Evolutionary conservation across 1,140 invertebrate genomes (phyloP), one percentile per base, ranked within the genome.

Genomic region (Penaeus chinensis): DNA sequence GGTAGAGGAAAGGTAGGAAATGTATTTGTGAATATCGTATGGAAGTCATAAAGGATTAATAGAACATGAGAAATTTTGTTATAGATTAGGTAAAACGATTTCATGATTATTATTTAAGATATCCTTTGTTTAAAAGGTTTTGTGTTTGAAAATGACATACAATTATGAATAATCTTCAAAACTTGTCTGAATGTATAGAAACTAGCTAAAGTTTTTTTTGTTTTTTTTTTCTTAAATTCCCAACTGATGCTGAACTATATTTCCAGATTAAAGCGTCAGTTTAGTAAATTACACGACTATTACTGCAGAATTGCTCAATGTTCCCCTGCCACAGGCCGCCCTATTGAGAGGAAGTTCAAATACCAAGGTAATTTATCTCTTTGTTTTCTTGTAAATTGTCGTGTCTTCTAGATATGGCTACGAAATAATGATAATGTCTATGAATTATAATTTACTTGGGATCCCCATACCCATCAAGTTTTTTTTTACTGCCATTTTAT

Each of bases 241-340:
- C 54, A 11, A 54, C 54, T 54, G 11, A 54, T 54, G 54, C 54
- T 54, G 54, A 11, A 54, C 11, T 54, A 8, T 54, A 77, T 19
- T 83, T 83, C 24, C 87, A 90, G 89, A 84, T 69, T 90, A 74
- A 90, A 90, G 65, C 74, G 76, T 42, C 85, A 90, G 66, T 90
- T 90, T 81, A 78, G 63, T 69, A 89, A 89, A 84, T 81, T 90
- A 42, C 87, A 90, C 24, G 87, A 86, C 61, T 88, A 85, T 24
- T 90, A 90, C 77, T 90, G 89, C 37, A 86, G 78, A 54, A 11
- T 86, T 62, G 89, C 89, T 19, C 47, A 89, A 18, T 90, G 89
- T 65, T 89, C 89, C 11, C 3, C 84, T 18, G 84, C 89, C 61
- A 90, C 87, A 22, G 89, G 87, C 27, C 65, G 89, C 22, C 89